Evolutionary conservation across 2,888 invertebrate species (phyloP).

Genomic region (Alloplasta piceator): DNA sequence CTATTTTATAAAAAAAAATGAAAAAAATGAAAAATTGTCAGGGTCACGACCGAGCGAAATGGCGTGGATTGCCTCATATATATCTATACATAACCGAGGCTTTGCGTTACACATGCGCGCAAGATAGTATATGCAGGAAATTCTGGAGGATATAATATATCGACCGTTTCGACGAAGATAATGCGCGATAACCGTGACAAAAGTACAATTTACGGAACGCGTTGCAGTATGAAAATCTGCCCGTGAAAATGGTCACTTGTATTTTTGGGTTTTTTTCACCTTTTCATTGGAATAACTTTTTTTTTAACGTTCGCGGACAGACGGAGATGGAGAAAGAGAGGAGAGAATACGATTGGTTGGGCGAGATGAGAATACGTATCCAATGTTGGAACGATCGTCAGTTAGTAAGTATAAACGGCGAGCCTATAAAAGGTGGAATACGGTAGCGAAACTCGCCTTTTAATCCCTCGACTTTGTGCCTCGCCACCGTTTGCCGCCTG

Average conservation of each 20-base stretch:
- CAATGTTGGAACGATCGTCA: slow-evolving; percentile 46
- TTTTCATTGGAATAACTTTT: slow-evolving; percentile 18
- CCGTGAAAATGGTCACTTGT: slow-evolving; percentile 24
- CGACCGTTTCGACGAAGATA: slow-evolving; percentile 24
- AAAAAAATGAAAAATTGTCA: too few relatives aligned
- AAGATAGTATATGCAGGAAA: slow-evolving; percentile 12
- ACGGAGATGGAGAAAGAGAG: neutral
- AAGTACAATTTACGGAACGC: neutral
- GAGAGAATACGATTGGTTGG: slow-evolving; percentile 17
- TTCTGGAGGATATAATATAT: slow-evolving; percentile 13
- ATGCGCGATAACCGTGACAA: slow-evolving; percentile 28
- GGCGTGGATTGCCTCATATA: too few relatives aligned
- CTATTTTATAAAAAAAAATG: too few relatives aligned
- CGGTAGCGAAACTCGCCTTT: slow-evolving; percentile 47
- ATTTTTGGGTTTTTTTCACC: neutral
- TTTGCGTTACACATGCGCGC: neutral
- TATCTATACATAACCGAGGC: too few relatives aligned
- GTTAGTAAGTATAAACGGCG: slow-evolving; percentile 23
- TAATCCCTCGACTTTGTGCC: slow-evolving; percentile 59
- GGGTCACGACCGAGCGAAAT: too few relatives aligned
- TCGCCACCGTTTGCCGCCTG: slow-evolving; percentile 26
- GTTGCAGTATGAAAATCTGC: slow-evolving; percentile 18
- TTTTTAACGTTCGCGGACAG: slow-evolving; percentile 29
- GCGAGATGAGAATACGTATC: slow-evolving; percentile 5
- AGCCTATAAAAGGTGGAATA: slow-evolving; percentile 47